Percentiles rank a stretch among this genome's conserved stretches.
These are phyloP conservation scores for Polypedilum pembai DNA, from an alignment of 1,140 invertebrate species.

Conservation along the genomic window DNA sequence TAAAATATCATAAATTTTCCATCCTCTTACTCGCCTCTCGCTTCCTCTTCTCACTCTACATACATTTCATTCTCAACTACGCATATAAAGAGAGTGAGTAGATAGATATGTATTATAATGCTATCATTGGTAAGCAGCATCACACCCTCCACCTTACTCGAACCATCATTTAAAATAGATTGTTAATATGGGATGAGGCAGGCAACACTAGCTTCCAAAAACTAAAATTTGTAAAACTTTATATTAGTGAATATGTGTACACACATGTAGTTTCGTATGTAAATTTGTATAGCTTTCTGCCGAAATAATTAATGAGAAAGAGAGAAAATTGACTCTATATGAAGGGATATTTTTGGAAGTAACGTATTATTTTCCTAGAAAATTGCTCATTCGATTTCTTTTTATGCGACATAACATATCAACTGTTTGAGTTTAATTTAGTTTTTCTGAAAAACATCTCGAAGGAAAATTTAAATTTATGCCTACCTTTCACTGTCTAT, in stretches of 20 bases:
- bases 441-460: neutral
- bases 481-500: neutral
- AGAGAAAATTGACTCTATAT: neutral
- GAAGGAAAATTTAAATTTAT: conserved; percentile 19
- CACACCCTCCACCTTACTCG: neutral
- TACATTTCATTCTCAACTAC: neutral
- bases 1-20: conserved; percentile 28
- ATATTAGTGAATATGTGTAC: neutral
- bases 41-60: neutral
- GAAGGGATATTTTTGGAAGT: neutral
- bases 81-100: neutral
- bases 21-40: neutral
- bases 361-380: neutral
- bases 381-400: no score
- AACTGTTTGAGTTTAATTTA: no score
- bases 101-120: conserved; percentile 13
- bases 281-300: neutral
- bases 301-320: neutral
- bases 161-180: neutral
- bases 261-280: neutral
- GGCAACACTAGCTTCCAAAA: neutral
- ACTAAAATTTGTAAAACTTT: neutral
- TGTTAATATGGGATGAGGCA: neutral
- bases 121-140: conserved; percentile 10
- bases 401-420: no score